A percentile compares a stretch with the other conserved stretches of the same genome.
phyloP scores from a whole-genome alignment of 2,888 invertebrate species.

The Spodoptera littoralis region DNA sequence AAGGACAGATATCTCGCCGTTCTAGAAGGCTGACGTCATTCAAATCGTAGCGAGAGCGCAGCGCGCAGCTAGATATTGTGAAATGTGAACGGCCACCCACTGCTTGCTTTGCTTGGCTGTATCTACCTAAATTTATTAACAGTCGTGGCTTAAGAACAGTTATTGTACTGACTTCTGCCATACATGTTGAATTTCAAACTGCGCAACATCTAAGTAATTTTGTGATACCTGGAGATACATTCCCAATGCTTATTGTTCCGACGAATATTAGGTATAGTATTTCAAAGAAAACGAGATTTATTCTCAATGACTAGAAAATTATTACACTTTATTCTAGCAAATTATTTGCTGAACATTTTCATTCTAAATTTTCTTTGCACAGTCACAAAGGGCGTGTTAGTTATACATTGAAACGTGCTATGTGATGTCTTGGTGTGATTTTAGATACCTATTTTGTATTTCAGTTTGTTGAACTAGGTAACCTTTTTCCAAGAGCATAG shows the following conservation, averaged over 20 bases:
- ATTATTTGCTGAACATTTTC: conserved; percentile 29
- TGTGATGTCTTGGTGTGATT: conserved; percentile 52
- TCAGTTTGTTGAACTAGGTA: background rate
- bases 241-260: conserved; percentile 85
- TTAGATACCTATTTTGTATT: conserved; percentile 16
- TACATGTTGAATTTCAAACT: conserved; percentile 82
- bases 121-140: conserved; percentile 82
- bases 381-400: conserved; percentile 40
- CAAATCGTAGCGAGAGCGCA: conserved; percentile 78
- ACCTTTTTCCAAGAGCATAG: conserved; percentile 4
- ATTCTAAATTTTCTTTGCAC: conserved; percentile 30
- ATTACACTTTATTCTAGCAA: conserved; percentile 36
- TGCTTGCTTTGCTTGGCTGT: conserved; percentile 79
- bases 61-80: conserved; percentile 85
- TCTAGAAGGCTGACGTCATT: conserved; percentile 88
- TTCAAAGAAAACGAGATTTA: conserved; percentile 63
- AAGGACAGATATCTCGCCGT: conserved; percentile 80
- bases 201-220: conserved; percentile 76
- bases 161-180: conserved; percentile 83
- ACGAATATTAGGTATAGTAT: conserved; percentile 88
- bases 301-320: conserved; percentile 60
- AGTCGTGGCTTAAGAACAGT: conserved; percentile 86
- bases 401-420: conserved; percentile 19
- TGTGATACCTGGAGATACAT: conserved; percentile 82
- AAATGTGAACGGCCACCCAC: conserved; percentile 88